Percentiles rank a stretch among this genome's conserved stretches.
phyloP scores from a whole-genome alignment of 1,140 invertebrate genomes.

The Adelges cooleyi region DNA sequence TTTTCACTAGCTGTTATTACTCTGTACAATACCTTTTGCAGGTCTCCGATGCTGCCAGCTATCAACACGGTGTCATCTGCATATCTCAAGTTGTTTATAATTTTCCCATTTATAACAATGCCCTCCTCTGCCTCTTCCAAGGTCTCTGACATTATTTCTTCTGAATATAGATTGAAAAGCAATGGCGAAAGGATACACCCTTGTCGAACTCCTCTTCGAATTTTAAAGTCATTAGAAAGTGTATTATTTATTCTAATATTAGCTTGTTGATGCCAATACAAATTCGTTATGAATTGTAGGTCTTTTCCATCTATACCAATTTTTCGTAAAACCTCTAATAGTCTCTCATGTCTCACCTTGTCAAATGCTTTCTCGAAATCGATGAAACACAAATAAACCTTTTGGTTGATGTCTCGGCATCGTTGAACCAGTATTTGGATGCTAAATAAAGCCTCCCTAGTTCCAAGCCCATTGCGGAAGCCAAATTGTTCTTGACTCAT shows the following conservation, averaged over 20 bases:
- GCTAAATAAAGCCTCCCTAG: slow-evolving; percentile 32
- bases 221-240: neutral
- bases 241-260: neutral
- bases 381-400: neutral
- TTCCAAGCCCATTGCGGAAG: slow-evolving; percentile 31
- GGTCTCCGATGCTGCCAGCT: slow-evolving; percentile 2
- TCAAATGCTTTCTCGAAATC: slow-evolving; percentile 19
- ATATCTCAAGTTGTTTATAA: slow-evolving; percentile 29
- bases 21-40: slow-evolving; percentile 10
- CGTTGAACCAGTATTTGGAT: slow-evolving; percentile 33
- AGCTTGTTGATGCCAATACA: slow-evolving; percentile 3
- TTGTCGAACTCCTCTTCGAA: slow-evolving; percentile 3
- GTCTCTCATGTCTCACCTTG: neutral
- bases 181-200: slow-evolving; percentile 31
- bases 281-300: neutral
- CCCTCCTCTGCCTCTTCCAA: slow-evolving; percentile 16
- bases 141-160: neutral
- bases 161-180: slow-evolving; percentile 36
- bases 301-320: neutral
- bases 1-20: slow-evolving; percentile 9
- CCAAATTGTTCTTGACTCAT: slow-evolving; percentile 31
- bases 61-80: slow-evolving; percentile 31
- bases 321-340: neutral
- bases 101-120: slow-evolving; percentile 15
- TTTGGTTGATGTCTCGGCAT: neutral